Base-by-base conservation (phyloP, 2,888 invertebrate genomes). In the Agriopis leucophaearia region DNA sequence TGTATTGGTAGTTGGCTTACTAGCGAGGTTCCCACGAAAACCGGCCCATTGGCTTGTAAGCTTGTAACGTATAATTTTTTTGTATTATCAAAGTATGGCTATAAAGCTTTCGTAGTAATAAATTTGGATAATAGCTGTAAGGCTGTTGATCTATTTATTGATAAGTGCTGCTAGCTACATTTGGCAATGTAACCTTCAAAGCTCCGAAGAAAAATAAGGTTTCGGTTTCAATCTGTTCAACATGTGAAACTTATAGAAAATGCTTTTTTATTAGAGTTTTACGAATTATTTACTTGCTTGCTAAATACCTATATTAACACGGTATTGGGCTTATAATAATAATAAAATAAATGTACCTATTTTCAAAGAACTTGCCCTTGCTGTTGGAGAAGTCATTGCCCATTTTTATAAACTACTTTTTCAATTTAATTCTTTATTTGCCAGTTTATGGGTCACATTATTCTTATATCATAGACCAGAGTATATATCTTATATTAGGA, bases 11-110 rank as follows among this genome's bases (percentile, higher is more conserved):
- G 18, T 18, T 9, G 54, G 10, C 16, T 58, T 58, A 18, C 35
- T 16, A 13, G 38, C 5, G 38, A 15, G 45, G 84, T 88, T 88
- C 88, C 85, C 88, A 88, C 86, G 86, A 78, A 84, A 81, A 80
- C 78, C 80, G 77, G 78, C 78, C 69, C 71, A 74, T 78, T 75
- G 77, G 70, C 77, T 81, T 65, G 63, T 78, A 27, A 27, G 27
- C 27, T 27, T 27, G 27, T 27, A 81, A 79, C 80, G 71, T 80
- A 78, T 81, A 78, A 81, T 79, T 80, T 59, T 74, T 81, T 77
- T 75, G 76, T 78, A 79, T 76, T 74, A 76, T 65, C 71, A 69
- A 69, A 57, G 66, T 64, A 65, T 65, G 57, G 66, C 47, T 57
- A 27, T 62, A 58, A 52, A 59, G 58, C 54, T 61, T 63, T 69